These are phyloP conservation scores for Andrena dorsata DNA, from an alignment of 2,888 invertebrate species.

Conservation along the genomic window DNA sequence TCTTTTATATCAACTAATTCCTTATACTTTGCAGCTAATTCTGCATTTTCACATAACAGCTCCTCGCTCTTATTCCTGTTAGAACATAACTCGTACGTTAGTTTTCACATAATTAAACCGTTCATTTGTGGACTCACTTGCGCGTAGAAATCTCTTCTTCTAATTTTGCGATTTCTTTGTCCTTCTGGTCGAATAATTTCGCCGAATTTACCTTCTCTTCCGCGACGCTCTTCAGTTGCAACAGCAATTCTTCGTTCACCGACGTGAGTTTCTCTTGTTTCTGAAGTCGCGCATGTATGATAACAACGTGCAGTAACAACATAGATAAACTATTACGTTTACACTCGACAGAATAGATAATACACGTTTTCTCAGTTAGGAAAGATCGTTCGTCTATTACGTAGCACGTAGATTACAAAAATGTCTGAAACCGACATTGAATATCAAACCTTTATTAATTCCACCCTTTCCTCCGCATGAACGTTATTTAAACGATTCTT, in stretches of 20 bases:
- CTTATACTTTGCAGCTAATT: conserved; percentile 38
- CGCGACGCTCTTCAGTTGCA: conserved; percentile 28
- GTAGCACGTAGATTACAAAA: not conserved
- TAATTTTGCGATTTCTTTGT: conserved; percentile 27
- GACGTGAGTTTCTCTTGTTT: conserved; percentile 48
- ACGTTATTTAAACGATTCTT: conserved; percentile 36
- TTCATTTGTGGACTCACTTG: conserved; percentile 44
- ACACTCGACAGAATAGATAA: conserved; percentile 16
- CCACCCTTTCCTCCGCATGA: conserved; percentile 57
- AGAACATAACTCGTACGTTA: not conserved
- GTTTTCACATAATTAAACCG: not conserved
- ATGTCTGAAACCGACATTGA: not conserved
- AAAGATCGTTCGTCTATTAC: not conserved
- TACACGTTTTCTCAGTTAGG: conserved; percentile 30
- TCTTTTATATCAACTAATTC: not conserved
- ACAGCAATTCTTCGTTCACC: conserved; percentile 46
- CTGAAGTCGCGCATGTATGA: conserved; percentile 50
- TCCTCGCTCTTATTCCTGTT: conserved; percentile 39
- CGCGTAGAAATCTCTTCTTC: conserved; percentile 35
- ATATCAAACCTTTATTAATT: conserved; percentile 48
- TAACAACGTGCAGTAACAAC: conserved; percentile 30
- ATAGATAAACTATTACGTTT: conserved; percentile 16
- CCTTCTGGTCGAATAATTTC: conserved; percentile 32
- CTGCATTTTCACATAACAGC: conserved; percentile 18
- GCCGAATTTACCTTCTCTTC: conserved; percentile 40